A percentile compares a stretch with the other conserved stretches of the same genome.
phyloP scores from a whole-genome alignment of 2,113 vertebrate genomes.

The Gallinago jamesoni region DNA sequence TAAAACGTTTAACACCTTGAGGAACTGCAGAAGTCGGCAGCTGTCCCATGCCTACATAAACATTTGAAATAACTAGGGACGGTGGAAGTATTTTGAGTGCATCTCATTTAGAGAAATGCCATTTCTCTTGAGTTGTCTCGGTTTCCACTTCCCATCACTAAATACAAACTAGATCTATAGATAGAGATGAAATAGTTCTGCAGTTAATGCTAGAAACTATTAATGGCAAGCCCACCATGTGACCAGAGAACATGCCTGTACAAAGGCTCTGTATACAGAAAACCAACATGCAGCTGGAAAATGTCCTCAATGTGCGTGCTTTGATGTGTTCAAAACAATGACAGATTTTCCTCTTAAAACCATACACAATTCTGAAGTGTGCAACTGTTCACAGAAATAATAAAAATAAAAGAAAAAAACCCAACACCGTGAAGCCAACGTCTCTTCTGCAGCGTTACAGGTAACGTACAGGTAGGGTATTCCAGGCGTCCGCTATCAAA shows the following conservation, averaged over 20 bases:
- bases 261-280: constrained; percentile 44
- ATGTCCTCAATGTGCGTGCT: neutral
- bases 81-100: constrained; percentile 44
- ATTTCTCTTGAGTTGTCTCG: constrained; percentile 54
- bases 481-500: neutral
- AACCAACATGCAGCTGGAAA: constrained; percentile 49
- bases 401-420: neutral
- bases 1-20: constrained; percentile 2
- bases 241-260: constrained; percentile 57
- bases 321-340: constrained; percentile 51
- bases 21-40: neutral
- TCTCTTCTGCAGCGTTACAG: neutral
- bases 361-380: neutral
- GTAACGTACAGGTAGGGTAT: neutral
- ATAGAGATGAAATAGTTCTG: constrained; percentile 65
- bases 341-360: constrained; percentile 27
- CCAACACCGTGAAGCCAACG: neutral
- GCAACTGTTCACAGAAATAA: constrained; percentile 22
- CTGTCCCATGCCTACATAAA: neutral
- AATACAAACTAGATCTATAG: constrained; percentile 68
- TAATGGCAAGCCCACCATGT: constrained; percentile 68
- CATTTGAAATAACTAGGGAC: neutral
- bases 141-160: constrained; percentile 67
- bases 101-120: constrained; percentile 53
- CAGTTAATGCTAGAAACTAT: constrained; percentile 66